A percentile compares a stretch with the other conserved stretches of the same genome.
Conservation (phyloP, 2,797 vertebrate genomes). For the Picus viridis region DNA sequence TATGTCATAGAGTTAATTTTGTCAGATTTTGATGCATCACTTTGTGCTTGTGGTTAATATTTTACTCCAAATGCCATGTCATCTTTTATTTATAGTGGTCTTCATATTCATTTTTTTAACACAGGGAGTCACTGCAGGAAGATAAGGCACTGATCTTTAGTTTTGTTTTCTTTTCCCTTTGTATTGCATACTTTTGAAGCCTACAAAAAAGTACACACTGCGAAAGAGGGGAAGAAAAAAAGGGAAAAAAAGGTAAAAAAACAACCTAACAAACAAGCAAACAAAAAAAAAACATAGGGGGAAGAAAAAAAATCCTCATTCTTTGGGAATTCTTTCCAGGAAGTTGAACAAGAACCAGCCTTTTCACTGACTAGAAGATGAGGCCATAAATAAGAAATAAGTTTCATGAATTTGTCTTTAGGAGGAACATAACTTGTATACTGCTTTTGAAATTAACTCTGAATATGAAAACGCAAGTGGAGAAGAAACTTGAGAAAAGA, state of each 20-base stretch:
- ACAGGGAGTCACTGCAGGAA: conserved; percentile 28
- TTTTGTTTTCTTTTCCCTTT: conserved; percentile 47
- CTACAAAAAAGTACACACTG: conserved; percentile 27
- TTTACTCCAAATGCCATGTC: conserved; percentile 61
- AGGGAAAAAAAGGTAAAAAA: fast-evolving
- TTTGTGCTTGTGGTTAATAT: conserved; percentile 63
- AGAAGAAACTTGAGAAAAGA: neutral
- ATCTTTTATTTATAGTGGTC: conserved; percentile 71
- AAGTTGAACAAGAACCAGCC: neutral
- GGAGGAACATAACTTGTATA: neutral
- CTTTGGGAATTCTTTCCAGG: conserved; percentile 18
- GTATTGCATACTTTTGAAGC: conserved; percentile 32
- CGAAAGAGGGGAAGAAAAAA: neutral
- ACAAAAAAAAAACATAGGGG: neutral
- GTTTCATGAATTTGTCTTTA: conserved; percentile 8
- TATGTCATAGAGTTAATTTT: conserved; percentile 64
- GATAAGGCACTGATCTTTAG: conserved; percentile 38
- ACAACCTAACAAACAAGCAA: no score
- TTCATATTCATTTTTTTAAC: conserved; percentile 74
- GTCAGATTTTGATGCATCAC: conserved; percentile 60
- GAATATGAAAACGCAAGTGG: neutral
- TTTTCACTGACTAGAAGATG: neutral
- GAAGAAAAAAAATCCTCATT: neutral
- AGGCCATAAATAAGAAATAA: conserved; percentile 31
- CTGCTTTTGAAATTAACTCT: neutral